These are phyloP conservation scores for Anagyrus pseudococci DNA, from an alignment of 2,888 invertebrate species.

Conservation along the genomic window DNA sequence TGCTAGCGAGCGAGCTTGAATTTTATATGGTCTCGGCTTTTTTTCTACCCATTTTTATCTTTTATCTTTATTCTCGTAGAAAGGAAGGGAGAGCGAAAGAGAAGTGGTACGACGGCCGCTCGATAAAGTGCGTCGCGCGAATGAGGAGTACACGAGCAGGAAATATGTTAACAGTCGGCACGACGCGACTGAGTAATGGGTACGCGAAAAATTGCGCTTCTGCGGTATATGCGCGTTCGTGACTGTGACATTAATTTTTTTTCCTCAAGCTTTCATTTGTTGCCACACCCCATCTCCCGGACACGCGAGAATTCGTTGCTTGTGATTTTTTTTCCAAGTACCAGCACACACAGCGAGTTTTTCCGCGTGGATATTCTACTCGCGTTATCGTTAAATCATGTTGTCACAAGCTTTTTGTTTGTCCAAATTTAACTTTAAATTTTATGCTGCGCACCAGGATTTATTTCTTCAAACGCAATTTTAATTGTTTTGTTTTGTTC, in stretches of 20 bases:
- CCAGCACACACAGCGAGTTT: too few species aligned
- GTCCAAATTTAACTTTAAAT: too few species aligned
- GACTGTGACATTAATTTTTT: conserved; percentile 18
- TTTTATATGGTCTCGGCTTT: conserved; percentile 19
- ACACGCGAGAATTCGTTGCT: not conserved
- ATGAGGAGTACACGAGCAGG: conserved; percentile 14
- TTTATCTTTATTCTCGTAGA: conserved; percentile 8
- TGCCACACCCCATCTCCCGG: not conserved
- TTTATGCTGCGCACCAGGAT: too few species aligned
- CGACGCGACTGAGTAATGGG: conserved; percentile 25
- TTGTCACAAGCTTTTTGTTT: too few species aligned
- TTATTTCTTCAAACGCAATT: too few species aligned
- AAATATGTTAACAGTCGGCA: conserved; percentile 28
- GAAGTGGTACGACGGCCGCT: too few species aligned
- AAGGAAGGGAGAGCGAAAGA: too few species aligned
- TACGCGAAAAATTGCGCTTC: conserved; percentile 20
- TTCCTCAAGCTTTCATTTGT: not conserved
- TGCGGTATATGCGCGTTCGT: conserved; percentile 14
- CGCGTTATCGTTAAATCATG: too few species aligned
- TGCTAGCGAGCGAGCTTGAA: conserved; percentile 8
- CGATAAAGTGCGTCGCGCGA: conserved; percentile 32
- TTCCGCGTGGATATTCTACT: too few species aligned
- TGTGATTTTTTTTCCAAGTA: not conserved
- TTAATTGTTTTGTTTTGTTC: too few species aligned
- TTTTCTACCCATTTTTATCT: not conserved